Evolutionary conservation across 2,113 vertebrate genomes (phyloP).

Genomic region (Equus przewalskii): DNA sequence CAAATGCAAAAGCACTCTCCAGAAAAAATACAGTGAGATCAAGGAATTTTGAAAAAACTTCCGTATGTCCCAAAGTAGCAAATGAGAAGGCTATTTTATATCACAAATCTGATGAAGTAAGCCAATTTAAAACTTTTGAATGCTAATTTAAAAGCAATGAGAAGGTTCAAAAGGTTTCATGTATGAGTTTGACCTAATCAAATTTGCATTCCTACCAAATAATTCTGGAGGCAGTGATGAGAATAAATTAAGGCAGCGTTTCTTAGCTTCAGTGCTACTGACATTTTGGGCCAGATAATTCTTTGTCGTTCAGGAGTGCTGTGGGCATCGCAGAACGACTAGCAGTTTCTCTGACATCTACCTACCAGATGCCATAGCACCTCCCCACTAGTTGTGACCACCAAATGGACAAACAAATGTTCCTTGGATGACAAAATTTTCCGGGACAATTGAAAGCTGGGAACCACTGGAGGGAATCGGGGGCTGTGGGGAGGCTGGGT

Average conservation of each 20-base stretch:
- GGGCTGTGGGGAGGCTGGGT: fast-evolving
- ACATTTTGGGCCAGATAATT: not conserved
- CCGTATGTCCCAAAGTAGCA: not conserved
- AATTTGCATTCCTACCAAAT: not conserved
- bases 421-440: not conserved
- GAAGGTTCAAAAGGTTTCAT: not conserved
- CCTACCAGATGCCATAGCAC: not conserved
- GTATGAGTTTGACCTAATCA: not conserved
- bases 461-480: not conserved
- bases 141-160: not conserved
- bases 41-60: not conserved
- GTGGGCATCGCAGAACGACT: not conserved
- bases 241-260: not conserved
- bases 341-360: not conserved
- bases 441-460: no score
- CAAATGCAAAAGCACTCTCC: not conserved
- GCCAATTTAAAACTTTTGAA: not conserved
- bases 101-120: not conserved
- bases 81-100: not conserved
- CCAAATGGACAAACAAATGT: not conserved
- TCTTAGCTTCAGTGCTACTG: not conserved
- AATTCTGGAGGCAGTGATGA: not conserved
- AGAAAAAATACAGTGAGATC: not conserved
- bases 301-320: not conserved
- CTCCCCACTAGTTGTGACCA: not conserved